phyloP scores from a whole-genome alignment of 1,140 invertebrate genomes.

The Himalopsyche phryganea region DNA sequence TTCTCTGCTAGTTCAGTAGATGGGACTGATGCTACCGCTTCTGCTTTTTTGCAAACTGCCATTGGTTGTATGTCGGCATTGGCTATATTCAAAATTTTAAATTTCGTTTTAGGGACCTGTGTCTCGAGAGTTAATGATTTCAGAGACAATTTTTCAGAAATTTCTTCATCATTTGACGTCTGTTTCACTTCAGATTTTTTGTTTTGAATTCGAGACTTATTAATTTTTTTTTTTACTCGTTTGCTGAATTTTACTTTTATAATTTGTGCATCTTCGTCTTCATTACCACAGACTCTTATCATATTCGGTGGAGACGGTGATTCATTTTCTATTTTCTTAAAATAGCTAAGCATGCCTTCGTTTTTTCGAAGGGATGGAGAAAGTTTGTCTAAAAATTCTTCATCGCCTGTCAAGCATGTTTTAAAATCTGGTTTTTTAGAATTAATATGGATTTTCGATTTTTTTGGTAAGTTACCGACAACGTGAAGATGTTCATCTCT shows the following conservation, averaged over 20 bases:
- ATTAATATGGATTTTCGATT: constrained; percentile 2
- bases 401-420: neutral
- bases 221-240: neutral
- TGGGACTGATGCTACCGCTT: neutral
- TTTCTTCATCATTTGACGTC: neutral
- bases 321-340: constrained; percentile 44
- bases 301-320: neutral
- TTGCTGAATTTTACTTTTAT: neutral
- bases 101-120: too few relatives aligned
- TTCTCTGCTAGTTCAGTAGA: neutral
- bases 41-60: neutral
- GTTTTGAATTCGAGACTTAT: neutral
- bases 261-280: neutral
- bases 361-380: constrained; percentile 56
- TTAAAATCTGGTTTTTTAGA: constrained; percentile 7
- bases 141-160: neutral
- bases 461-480: neutral
- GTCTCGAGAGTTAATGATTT: too few relatives aligned
- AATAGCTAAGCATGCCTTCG: constrained; percentile 57
- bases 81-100: too few relatives aligned
- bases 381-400: constrained; percentile 41
- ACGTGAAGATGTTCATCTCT: neutral
- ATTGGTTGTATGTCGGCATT: neutral
- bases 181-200: constrained; percentile 1
- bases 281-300: neutral